These are phyloP conservation scores for Choristoneura rosaceana DNA, from an alignment of 2,888 invertebrate species.

Conservation along the genomic window DNA sequence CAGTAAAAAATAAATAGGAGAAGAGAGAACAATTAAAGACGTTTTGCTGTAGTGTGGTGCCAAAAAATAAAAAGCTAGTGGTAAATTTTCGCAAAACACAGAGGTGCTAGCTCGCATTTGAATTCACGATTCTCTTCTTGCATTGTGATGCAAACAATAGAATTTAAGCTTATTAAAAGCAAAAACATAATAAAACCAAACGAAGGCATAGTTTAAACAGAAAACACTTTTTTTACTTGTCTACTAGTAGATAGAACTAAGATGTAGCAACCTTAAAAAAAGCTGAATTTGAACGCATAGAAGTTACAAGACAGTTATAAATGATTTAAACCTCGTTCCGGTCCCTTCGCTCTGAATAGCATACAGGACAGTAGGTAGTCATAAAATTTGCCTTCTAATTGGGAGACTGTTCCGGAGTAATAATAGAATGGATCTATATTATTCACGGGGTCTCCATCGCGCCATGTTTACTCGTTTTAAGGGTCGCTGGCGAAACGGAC, in stretches of 20 bases:
- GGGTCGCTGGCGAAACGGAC: conserved; percentile 20
- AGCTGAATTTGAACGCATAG: conserved; percentile 20
- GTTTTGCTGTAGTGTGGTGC: too few species aligned
- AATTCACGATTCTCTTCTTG: too few species aligned
- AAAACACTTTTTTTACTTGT: neutral
- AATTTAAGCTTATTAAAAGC: too few species aligned
- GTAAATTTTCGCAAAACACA: too few species aligned
- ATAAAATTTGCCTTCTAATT: conserved; percentile 42
- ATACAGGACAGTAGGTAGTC: conserved; percentile 38
- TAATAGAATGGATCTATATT: conserved; percentile 21
- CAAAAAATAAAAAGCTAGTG: too few species aligned
- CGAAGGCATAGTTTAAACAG: too few species aligned
- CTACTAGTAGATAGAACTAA: neutral
- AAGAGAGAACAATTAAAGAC: too few species aligned
- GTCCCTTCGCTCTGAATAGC: conserved; percentile 39
- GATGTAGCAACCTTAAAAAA: neutral
- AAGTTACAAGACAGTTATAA: conserved; percentile 31
- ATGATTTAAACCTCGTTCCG: conserved; percentile 35
- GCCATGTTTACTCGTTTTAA: conserved; percentile 18
- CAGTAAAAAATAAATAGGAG: too few species aligned
- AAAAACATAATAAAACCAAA: too few species aligned
- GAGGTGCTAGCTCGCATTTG: too few species aligned
- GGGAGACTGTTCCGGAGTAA: conserved; percentile 34
- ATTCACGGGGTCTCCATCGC: conserved; percentile 2
- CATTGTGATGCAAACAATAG: too few species aligned